Percentiles rank a stretch among this genome's conserved stretches.
Conservation (phyloP, 2,113 vertebrate genomes). For the Hippocampus comes region DNA sequence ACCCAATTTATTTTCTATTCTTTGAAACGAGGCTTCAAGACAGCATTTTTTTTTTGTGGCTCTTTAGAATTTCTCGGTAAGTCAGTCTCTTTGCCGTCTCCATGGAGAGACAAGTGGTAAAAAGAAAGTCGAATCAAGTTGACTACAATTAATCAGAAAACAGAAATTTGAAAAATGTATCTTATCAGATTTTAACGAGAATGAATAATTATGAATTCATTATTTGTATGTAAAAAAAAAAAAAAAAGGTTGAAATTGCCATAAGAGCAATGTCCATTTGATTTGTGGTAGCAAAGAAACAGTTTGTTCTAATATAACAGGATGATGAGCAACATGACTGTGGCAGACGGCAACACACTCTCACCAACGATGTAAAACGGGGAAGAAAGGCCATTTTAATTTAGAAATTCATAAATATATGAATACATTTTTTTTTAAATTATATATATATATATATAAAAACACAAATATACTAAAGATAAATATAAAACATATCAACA, state of each 20-base stretch:
- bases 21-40: conserved; percentile 48
- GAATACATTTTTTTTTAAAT: no score
- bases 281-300: conserved; percentile 6
- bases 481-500: no score
- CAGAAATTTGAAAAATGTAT: conserved; percentile 24
- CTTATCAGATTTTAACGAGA: not conserved
- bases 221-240: not conserved
- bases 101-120: conserved; percentile 36
- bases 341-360: conserved; percentile 35
- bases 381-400: not conserved
- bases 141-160: conserved; percentile 34
- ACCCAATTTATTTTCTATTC: conserved; percentile 52
- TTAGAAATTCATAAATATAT: not conserved
- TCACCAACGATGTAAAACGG: conserved; percentile 39
- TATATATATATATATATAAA: no score
- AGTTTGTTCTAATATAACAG: conserved; percentile 42
- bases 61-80: conserved; percentile 64
- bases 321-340: conserved; percentile 37
- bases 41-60: conserved; percentile 40
- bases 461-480: not conserved
- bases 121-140: conserved; percentile 14
- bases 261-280: conserved; percentile 4
- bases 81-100: conserved; percentile 39
- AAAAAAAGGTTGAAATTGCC: not conserved
- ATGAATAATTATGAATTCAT: not conserved